Conservation (phyloP, 2,888 invertebrate genomes). For the Seira musarum region DNA sequence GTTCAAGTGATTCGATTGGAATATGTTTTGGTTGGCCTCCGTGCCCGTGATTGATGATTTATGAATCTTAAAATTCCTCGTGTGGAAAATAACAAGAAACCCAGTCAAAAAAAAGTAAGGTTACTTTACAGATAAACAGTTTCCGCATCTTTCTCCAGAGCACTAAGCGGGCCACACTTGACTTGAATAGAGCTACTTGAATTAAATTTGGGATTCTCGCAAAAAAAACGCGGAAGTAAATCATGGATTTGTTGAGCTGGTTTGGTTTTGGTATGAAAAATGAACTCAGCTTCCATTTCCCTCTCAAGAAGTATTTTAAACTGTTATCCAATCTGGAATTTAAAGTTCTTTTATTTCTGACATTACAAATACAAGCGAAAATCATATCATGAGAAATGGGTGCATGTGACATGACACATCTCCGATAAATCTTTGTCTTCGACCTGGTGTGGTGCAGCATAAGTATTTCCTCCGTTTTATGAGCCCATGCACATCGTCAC, state of each 20-base stretch:
- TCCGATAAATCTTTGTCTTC: background rate
- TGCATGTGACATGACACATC: background rate
- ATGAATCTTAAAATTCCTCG: too few relatives aligned
- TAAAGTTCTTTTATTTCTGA: too few relatives aligned
- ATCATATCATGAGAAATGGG: background rate
- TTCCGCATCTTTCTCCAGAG: too few relatives aligned
- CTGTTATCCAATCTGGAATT: too few relatives aligned
- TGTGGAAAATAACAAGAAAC: too few relatives aligned
- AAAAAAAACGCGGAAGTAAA: slow-evolving; percentile 8
- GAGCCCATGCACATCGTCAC: background rate
- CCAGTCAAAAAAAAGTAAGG: too few relatives aligned
- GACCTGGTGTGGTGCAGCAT: background rate
- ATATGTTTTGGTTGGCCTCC: background rate
- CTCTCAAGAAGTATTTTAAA: too few relatives aligned
- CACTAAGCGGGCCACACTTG: too few relatives aligned
- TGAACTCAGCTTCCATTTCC: background rate
- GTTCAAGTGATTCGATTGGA: too few relatives aligned
- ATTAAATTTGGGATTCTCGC: background rate
- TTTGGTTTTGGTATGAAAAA: background rate
- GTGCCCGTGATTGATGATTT: background rate
- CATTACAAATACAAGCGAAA: too few relatives aligned
- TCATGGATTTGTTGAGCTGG: slow-evolving; percentile 1
- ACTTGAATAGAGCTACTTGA: background rate
- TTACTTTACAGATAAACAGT: too few relatives aligned
- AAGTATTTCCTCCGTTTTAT: background rate